phyloP scores from a whole-genome alignment of 1,140 invertebrate genomes.

The Trichomalopsis sarcophagae region DNA sequence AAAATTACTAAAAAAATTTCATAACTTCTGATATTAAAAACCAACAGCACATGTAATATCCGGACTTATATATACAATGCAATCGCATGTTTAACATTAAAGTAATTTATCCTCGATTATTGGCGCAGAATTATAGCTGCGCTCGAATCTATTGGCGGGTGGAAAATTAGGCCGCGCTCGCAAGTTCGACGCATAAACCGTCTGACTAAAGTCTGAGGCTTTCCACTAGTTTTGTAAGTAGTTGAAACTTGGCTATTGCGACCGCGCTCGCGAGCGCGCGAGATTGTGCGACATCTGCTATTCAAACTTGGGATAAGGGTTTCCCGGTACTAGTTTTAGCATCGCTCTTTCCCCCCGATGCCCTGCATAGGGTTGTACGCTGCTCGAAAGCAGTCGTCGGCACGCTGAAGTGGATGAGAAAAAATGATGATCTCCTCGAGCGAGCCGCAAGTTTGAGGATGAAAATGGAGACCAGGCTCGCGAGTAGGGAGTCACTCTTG shows the following conservation, averaged over 20 bases:
- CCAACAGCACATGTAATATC: too few relatives aligned
- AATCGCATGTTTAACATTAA: too few relatives aligned
- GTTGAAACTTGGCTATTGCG: not conserved
- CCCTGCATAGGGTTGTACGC: not conserved
- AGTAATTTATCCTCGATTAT: too few relatives aligned
- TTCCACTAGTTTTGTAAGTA: not conserved
- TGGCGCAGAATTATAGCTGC: not conserved
- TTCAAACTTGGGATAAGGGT: not conserved
- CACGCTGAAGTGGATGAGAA: not conserved
- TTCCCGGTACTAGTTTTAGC: not conserved
- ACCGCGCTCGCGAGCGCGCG: too few relatives aligned
- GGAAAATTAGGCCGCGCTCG: not conserved
- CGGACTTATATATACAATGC: too few relatives aligned
- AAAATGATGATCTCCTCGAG: not conserved
- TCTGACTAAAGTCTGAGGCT: conserved; percentile 3
- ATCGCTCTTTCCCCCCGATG: not conserved
- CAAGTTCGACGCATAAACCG: not conserved
- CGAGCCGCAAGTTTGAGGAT: not conserved
- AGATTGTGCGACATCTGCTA: conserved; percentile 1
- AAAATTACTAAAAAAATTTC: too few relatives aligned
- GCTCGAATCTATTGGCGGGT: not conserved
- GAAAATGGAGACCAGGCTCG: not conserved
- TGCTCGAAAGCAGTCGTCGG: not conserved
- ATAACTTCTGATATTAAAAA: too few relatives aligned
- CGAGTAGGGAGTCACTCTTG: not conserved